Percentiles rank a stretch among this genome's conserved stretches.
Conservation (phyloP, 2,888 invertebrate genomes). For the Polydrusus cervinus region DNA sequence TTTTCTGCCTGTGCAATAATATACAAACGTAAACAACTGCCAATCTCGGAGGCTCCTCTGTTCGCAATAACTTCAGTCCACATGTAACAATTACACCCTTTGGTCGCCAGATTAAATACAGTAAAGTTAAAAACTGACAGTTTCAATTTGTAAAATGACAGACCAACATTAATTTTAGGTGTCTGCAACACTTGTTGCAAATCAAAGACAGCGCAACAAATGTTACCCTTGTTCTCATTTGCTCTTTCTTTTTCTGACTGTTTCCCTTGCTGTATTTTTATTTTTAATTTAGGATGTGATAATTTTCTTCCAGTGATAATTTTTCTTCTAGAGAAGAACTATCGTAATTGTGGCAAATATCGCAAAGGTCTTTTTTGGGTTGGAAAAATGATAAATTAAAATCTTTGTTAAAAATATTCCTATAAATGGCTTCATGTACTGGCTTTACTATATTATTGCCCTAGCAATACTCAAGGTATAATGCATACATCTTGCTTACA, state of each 20-base stretch:
- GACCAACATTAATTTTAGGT: no score
- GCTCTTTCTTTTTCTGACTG: no score
- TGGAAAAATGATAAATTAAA: neutral
- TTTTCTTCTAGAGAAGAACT: no score
- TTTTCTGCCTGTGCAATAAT: neutral
- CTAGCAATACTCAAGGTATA: neutral
- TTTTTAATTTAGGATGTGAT: neutral
- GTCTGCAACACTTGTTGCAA: no score
- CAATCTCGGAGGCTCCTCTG: constrained; percentile 1
- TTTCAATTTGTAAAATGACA: no score
- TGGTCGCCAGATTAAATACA: neutral
- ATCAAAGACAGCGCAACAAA: no score
- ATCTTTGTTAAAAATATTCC: neutral
- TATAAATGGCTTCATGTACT: neutral
- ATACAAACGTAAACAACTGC: constrained; percentile 1
- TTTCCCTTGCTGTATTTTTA: neutral
- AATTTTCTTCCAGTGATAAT: neutral
- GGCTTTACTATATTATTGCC: neutral
- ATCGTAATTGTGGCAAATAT: neutral
- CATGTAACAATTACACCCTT: neutral
- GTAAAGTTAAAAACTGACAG: no score
- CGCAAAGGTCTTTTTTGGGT: neutral
- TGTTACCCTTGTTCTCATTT: no score
- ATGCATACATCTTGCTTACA: neutral
- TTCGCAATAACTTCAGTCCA: neutral